Evolutionary conservation across 2,888 invertebrate genomes (phyloP).

Genomic region (Cerastis leucographa): DNA sequence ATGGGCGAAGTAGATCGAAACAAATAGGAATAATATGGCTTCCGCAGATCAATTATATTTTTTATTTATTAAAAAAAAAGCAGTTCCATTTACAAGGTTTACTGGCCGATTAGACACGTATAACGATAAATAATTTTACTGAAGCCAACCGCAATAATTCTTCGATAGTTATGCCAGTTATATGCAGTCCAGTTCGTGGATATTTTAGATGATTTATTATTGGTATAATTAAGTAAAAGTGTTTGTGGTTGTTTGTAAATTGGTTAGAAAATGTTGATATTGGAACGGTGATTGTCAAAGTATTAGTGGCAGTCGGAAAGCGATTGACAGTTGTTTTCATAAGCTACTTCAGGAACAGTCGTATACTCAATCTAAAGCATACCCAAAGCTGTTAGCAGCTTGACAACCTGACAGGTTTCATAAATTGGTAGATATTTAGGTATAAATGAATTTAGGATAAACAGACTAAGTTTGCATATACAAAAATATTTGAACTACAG

Average conservation of each 20-base stretch:
- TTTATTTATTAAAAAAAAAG: slow-evolving; percentile 78
- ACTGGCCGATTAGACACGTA: slow-evolving; percentile 84
- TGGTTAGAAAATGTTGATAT: slow-evolving; percentile 22
- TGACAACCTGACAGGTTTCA: neutral
- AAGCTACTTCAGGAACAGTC: neutral
- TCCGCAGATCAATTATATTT: slow-evolving; percentile 87
- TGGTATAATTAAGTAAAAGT: slow-evolving; percentile 36
- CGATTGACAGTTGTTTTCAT: slow-evolving; percentile 11
- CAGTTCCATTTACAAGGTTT: slow-evolving; percentile 79
- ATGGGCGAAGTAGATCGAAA: slow-evolving; percentile 67
- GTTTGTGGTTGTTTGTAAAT: slow-evolving; percentile 21
- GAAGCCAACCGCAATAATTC: slow-evolving; percentile 70
- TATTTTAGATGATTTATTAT: slow-evolving; percentile 42
- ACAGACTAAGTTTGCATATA: neutral
- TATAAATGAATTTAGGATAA: too few species aligned
- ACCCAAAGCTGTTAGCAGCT: neutral
- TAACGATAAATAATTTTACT: slow-evolving; percentile 75
- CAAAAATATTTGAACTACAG: neutral
- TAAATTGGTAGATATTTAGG: neutral
- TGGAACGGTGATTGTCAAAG: slow-evolving; percentile 17
- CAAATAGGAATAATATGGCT: slow-evolving; percentile 80
- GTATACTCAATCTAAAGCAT: neutral
- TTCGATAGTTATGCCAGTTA: slow-evolving; percentile 56
- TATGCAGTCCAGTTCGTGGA: slow-evolving; percentile 45
- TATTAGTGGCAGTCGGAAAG: neutral